Evolutionary conservation across 2,797 vertebrate species (phyloP), one percentile per base, ranked within the genome.

Genomic region (Otolemur crassicaudatus): DNA sequence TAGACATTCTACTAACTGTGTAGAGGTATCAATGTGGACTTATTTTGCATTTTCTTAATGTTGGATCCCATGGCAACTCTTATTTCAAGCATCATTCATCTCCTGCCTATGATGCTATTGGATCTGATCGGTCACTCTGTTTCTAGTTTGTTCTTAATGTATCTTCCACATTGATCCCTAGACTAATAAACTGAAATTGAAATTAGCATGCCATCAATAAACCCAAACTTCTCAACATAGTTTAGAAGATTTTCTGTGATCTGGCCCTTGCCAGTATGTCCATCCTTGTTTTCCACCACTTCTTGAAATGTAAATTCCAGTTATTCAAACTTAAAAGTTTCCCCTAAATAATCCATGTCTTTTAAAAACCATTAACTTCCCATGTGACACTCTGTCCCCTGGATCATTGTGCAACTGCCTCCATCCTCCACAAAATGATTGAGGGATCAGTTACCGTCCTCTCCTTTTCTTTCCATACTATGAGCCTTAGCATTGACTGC

Each of bases 31-130:
- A 43, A 43, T 8, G 56, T 87, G n/a, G 22, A 67, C 61, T 94
- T 84, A 81, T 60, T 93, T 76, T 60, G 8, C 40, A 89, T 73
- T 96, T 96, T 31, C 46, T 29, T 87, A 14, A 63, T 65, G 53
- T 58, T 67, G 73, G 73, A 72, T 83, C 20, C 22, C 40, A 94
- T 6, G 19, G 31, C 3, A 72, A 73, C 31, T 87, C 87, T 94
- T 79, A 73, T 25, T 87, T 95, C 23, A 65, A 61, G 61, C 43
- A 83, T 90, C n/a, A 76, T 46, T 79, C 58, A 87, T 31, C 29
- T 72, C 22, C 13, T 61, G 29, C 25, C 19, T 87, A 29, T 65
- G 87, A 20, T 73, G 37, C 46, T 46, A 77, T 23, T 83, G 37
- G 14, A 53, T 25, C 37, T 96, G 67, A 94, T 9, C 87, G 63